Conservation (phyloP, 2,113 vertebrate species). For the Macrotus californicus region DNA sequence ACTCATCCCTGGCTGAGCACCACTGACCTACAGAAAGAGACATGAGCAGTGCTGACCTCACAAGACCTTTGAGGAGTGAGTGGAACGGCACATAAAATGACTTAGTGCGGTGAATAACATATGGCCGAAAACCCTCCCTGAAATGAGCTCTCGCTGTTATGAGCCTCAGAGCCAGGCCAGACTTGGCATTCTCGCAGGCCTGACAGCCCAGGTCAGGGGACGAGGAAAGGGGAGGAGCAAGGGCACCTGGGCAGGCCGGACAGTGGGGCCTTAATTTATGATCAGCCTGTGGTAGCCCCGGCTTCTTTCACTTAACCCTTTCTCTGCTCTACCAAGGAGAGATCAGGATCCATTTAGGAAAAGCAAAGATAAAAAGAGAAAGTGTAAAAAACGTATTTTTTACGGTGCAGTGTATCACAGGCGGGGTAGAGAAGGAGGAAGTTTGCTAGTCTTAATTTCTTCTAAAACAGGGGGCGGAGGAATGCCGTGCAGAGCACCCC, state of each 20-base stretch:
- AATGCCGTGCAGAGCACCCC: neutral
- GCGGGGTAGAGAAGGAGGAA: neutral
- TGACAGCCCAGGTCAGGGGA: neutral
- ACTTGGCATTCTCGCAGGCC: neutral
- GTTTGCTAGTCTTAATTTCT: neutral
- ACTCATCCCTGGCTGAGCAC: neutral
- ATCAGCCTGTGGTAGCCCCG: neutral
- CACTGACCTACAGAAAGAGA: neutral
- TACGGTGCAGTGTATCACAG: rapidly evolving
- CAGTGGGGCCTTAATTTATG: neutral
- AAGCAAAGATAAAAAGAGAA: neutral
- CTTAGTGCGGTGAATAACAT: neutral
- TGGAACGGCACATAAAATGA: neutral
- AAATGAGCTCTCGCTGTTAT: neutral
- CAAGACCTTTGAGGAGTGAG: neutral
- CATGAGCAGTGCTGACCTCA: neutral
- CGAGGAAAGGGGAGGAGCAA: neutral
- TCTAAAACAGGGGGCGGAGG: neutral
- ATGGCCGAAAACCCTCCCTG: neutral
- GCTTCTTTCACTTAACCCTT: neutral
- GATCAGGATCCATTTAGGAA: neutral
- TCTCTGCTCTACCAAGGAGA: neutral
- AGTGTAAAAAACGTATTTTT: neutral
- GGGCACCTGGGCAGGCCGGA: neutral
- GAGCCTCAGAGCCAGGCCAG: neutral